Base-by-base conservation (phyloP, 2,888 invertebrate genomes). In the Ormyrus labotus region DNA sequence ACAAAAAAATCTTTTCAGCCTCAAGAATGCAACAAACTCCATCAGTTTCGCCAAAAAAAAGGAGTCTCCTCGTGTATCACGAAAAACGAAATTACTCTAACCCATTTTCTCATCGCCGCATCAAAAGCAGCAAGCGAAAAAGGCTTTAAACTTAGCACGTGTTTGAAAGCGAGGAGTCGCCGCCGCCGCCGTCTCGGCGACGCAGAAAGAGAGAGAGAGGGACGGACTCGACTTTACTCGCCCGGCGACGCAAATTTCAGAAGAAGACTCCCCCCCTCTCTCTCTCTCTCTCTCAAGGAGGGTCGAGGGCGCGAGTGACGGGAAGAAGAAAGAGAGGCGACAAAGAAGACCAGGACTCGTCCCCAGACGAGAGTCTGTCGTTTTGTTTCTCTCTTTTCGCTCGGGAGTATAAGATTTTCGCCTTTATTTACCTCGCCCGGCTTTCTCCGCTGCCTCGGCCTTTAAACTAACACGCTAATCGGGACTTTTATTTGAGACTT, bases 321-420 rank as follows among this genome's bases (percentile, higher is more conserved):
- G 10, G 57, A 65, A 47, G 74, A 76, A 4, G 50, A 19, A 70
- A 45, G 57, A 47, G 57, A 19, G 69, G 58, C 74, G 60, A 76
- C 74, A 64, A 51, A 51, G 11, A 8, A 70, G 53, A 84, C 69
- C 84, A 85, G 85, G 84, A 86, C 84, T 83, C 82, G 73, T 80
- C n/a, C n/a, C 69, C 84, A 80, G 81, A 79, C 64, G 64, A 6
- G 10, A 34, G n/a, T 55, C 68, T 47, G 6, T 48, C 67, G 13
- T 13, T 63, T 34, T 61, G 45, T 10, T 55, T 58, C 50, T 57
- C 45, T n/a, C 45, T 60, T 61, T 50, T 60, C 50, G 13, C 19
- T 9, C 6, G 34, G 34, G 34, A 34, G 4, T 34, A 34, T 34
- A 34, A 34, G 34, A 34, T 34, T 19, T 34, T 51, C 13, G 70